phyloP scores from a whole-genome alignment of 2,888 invertebrate species.

The Diaprepes abbreviatus region DNA sequence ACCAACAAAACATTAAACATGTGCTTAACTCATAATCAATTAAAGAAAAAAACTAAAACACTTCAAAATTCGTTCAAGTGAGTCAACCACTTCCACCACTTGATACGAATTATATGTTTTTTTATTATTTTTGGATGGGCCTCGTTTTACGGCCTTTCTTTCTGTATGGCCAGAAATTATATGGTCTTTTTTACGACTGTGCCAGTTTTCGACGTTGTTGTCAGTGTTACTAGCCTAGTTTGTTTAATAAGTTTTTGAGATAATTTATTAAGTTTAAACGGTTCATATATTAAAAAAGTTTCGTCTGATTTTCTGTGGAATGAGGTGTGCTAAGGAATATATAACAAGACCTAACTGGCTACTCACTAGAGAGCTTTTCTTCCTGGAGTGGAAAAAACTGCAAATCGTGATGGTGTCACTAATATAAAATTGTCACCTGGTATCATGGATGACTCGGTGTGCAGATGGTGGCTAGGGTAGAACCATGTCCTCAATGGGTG shows the following conservation, averaged over 20 bases:
- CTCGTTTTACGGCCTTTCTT: slow-evolving; percentile 44
- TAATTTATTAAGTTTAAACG: slow-evolving; percentile 37
- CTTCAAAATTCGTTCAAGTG: slow-evolving; percentile 28
- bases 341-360: no score
- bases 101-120: slow-evolving; percentile 45
- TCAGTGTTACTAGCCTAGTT: slow-evolving; percentile 46
- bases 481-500: no score
- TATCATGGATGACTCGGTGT: no score
- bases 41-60: slow-evolving; percentile 23
- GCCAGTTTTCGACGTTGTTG: slow-evolving; percentile 46
- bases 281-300: no score
- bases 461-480: no score
- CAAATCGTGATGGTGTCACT: no score
- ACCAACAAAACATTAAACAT: slow-evolving; percentile 7
- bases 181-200: slow-evolving; percentile 47
- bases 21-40: neutral
- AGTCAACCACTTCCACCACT: slow-evolving; percentile 43
- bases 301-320: no score
- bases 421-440: no score
- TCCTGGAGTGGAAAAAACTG: no score
- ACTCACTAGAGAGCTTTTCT: no score
- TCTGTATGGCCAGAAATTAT: slow-evolving; percentile 47
- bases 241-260: slow-evolving; percentile 39
- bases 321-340: no score
- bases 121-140: slow-evolving; percentile 49